Conservation (phyloP, 2,113 vertebrate species). For the Mirza zaza region DNA sequence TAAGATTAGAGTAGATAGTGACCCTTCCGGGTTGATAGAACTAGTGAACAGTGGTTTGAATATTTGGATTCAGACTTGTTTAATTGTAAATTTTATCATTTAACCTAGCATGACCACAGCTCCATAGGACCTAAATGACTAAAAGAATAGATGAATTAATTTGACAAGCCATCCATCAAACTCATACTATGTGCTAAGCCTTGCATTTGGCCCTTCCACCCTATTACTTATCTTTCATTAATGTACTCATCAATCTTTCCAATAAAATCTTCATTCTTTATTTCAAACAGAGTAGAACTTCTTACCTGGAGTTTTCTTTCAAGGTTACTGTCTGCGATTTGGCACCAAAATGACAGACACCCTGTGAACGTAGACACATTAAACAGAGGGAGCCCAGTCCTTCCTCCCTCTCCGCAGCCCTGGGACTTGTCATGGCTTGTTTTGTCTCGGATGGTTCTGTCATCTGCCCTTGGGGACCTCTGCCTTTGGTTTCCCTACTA, state of each 20-base stretch:
- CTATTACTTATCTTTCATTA: background rate
- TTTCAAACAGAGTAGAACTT: background rate
- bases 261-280: background rate
- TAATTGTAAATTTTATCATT: background rate
- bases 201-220: background rate
- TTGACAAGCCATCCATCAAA: background rate
- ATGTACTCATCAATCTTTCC: background rate
- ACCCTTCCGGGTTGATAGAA: background rate
- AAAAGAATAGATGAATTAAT: background rate
- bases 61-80: no score
- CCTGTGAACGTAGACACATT: background rate
- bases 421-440: background rate
- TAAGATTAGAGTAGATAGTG: background rate
- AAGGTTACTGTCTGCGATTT: background rate
- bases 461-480: background rate
- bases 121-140: fast-evolving
- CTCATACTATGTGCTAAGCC: background rate
- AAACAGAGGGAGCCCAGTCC: background rate
- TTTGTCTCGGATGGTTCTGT: background rate
- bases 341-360: background rate
- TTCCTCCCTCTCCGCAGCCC: background rate
- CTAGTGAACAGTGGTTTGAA: background rate
- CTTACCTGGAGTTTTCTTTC: background rate
- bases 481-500: background rate
- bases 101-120: background rate